Conservation (phyloP, 2,888 invertebrate species). For the Chrysolina haemoptera region DNA sequence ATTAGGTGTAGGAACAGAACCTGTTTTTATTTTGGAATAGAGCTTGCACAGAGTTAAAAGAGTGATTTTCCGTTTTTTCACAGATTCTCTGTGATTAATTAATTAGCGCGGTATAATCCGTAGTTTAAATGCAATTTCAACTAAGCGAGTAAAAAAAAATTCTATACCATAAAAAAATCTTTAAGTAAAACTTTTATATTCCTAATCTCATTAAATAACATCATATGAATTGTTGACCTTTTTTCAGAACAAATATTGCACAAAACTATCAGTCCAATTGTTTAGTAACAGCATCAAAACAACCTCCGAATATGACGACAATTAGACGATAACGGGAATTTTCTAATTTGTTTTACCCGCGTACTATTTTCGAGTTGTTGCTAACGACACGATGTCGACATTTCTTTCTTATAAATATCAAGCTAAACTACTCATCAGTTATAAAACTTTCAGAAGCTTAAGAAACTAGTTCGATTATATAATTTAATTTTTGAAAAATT, state of each 20-base stretch:
- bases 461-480: not conserved
- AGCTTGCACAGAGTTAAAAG: no score
- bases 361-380: not conserved
- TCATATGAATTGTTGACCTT: not conserved
- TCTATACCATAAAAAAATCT: no score
- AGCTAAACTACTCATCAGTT: not conserved
- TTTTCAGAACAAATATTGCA: not conserved
- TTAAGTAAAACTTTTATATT: no score
- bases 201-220: no score
- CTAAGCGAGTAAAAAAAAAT: no score
- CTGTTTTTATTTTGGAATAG: no score
- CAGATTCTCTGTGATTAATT: no score
- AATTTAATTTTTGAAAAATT: not conserved
- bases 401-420: not conserved
- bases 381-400: constrained; percentile 1
- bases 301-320: not conserved
- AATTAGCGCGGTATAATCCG: no score
- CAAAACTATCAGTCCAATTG: constrained; percentile 8
- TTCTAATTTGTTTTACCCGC: not conserved
- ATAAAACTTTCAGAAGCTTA: constrained; percentile 12
- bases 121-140: no score
- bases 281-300: not conserved
- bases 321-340: not conserved
- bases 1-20: no score
- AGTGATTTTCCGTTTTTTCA: no score